Evolutionary conservation across 92 coral and sea anemone genomes (phyloP), one percentile per base, ranked within the genome.

Genomic region (Metridium senile): DNA sequence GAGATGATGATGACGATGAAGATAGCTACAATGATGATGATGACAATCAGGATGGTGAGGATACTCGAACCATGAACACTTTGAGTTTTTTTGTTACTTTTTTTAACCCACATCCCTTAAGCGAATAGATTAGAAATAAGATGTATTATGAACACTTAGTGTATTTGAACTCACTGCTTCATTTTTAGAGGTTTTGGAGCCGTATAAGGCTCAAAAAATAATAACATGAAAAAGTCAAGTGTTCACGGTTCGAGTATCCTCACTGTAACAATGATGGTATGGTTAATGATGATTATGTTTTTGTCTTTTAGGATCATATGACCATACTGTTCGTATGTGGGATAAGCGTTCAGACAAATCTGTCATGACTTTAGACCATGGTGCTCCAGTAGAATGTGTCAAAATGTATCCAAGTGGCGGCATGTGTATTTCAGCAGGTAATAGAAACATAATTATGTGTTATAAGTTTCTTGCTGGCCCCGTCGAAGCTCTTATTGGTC

Each of bases 381-480:
- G 99, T 0, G 75, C 74, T 13, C 99, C 99, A 39, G 99, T 95
- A 33, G 99, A 95, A 35, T 84, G 94, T 72, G 87, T 92, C 1
- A 75, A 84, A 75, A 70, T 95, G 17, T 92, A 93, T 72, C 99
- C 99, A 26, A 74, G 84, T 61, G 95, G 97, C 20, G 97, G 93
- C 28, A 89, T 95, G 76, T 94, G 97, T 75, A 77, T 88, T 19
- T 94, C 98, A 18, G 97, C 98, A 45, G 98, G 98, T 91, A 66
- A 23, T 6, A 54, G 17, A 54, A 9, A 39, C 13, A 39, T 39
- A 39, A 4, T n/a, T n/a, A n/a, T n/a, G n/a, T n/a, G n/a, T n/a
- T 13, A 39, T 39, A 39, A 13, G 6, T 4, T 4, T 39, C 49
- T 4, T 39, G 13, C 11, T 57, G 93, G 93, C 93, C 87, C 89